Evolutionary conservation across 2,797 vertebrate genomes (phyloP), one percentile per base, ranked within the genome.

Genomic region (Epinephelus coioides): DNA sequence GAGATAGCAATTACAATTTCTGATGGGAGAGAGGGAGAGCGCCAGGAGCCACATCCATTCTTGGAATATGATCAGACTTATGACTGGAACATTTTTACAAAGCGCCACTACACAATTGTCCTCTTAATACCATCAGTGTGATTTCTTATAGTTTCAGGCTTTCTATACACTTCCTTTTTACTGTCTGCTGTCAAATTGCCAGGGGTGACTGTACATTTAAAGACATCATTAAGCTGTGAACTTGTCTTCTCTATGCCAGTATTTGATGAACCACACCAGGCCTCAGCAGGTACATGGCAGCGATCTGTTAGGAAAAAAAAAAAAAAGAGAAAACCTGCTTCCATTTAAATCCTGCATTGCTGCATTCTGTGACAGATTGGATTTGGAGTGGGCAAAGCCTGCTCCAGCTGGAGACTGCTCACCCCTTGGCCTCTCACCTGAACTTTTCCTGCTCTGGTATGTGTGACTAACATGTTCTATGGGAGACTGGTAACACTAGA

Each of bases 401-500:
- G 55, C 64, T 93, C 92, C 92, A 93, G 89, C 91, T 94, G 93
- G 94, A 88, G 86, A 77, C 72, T 40, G 44, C 75, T 88, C 83
- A 82, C 85, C 93, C 86, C 87, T 80, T 86, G 90, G 89, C 91
- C 92, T 78, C 82, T 85, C 79, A 90, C 91, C 88, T 93, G 89
- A 88, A 90, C 88, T 69, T 81, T 67, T 80, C 82, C 86, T 86
- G 76, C 85, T 83, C 79, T 77, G 91, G 89, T 88, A 95, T 94
- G 94, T 94, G 92, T 94, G 94, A 95, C 94, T 94, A 95, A 94
- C 85, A 60, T 78, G 78, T 83, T 89, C 71, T 79, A 70, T 79
- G 80, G 83, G 78, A 69, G 66, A 50, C 73, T 25, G 83, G 89
- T 87, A 94, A 91, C 86, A 84, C 78, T 59, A 88, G 85, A 90